phyloP scores from a whole-genome alignment of 2,113 vertebrate species.

The Protobothrops mucrosquamatus region DNA sequence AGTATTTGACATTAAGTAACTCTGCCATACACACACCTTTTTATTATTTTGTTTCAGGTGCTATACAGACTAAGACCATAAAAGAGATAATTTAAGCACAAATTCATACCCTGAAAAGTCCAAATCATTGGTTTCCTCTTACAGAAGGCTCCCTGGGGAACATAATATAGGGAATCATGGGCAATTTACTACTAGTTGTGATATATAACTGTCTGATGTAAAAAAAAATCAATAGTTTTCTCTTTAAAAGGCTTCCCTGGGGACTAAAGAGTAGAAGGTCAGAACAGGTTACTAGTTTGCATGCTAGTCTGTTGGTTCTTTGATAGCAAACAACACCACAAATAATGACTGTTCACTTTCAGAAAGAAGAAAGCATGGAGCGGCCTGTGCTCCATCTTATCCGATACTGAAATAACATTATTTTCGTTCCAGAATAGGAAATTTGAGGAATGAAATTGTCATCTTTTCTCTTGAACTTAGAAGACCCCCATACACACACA shows the following conservation, averaged over 20 bases:
- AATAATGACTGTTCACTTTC: conserved; percentile 14
- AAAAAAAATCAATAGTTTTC: conserved; percentile 30
- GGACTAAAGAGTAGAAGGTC: conserved; percentile 37
- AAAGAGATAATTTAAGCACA: conserved; percentile 58
- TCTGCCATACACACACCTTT: accelerated
- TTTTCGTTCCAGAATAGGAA: conserved; percentile 12
- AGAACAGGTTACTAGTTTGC: conserved; percentile 42
- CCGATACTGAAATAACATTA: not conserved
- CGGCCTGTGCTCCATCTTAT: not conserved
- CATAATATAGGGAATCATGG: conserved; percentile 44
- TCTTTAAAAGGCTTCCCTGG: conserved; percentile 19
- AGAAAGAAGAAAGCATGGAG: not conserved
- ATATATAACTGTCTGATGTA: conserved; percentile 38
- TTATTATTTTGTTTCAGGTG: conserved; percentile 42
- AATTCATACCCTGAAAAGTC: conserved; percentile 51
- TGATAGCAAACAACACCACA: conserved; percentile 26
- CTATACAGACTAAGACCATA: conserved; percentile 32
- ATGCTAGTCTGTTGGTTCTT: conserved; percentile 20
- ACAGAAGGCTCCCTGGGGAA: conserved; percentile 43
- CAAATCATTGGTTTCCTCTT: conserved; percentile 58
- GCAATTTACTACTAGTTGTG: conserved; percentile 49
- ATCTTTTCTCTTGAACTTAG: not conserved
- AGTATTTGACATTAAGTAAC: not conserved
- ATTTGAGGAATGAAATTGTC: conserved; percentile 20
- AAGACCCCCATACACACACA: not conserved